These are phyloP conservation scores for Eulemur mongoz DNA, from an alignment of 2,797 vertebrate genomes.

Conservation along the genomic window DNA sequence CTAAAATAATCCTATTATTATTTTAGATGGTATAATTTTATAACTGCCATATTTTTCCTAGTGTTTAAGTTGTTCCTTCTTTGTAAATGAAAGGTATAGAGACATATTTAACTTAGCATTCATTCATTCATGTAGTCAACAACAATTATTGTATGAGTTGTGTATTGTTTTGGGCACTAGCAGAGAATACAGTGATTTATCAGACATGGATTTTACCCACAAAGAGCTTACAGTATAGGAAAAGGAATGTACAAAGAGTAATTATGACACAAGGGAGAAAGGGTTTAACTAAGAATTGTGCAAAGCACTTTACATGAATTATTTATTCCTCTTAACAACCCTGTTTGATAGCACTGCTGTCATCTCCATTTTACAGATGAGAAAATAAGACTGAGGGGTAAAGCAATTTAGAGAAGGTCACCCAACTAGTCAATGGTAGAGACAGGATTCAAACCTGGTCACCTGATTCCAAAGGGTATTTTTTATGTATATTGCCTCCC, in stretches of 20 bases:
- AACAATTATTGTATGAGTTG: background rate
- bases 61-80: background rate
- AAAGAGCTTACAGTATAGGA: background rate
- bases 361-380: background rate
- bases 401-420: background rate
- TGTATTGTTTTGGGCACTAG: background rate
- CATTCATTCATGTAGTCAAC: background rate
- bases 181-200: background rate
- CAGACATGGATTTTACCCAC: background rate
- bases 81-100: constrained; percentile 11
- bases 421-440: background rate
- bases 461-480: background rate
- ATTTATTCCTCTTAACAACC: background rate
- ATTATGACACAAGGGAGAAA: background rate
- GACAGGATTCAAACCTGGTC: background rate
- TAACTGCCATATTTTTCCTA: background rate
- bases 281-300: background rate
- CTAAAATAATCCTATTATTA: background rate
- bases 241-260: background rate
- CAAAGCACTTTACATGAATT: background rate
- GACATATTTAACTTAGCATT: background rate
- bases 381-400: background rate
- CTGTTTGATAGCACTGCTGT: background rate
- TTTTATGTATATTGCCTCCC: background rate
- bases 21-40: constrained; percentile 1